phyloP scores from a whole-genome alignment of 2,888 invertebrate species.

The Vanessa cardui region DNA sequence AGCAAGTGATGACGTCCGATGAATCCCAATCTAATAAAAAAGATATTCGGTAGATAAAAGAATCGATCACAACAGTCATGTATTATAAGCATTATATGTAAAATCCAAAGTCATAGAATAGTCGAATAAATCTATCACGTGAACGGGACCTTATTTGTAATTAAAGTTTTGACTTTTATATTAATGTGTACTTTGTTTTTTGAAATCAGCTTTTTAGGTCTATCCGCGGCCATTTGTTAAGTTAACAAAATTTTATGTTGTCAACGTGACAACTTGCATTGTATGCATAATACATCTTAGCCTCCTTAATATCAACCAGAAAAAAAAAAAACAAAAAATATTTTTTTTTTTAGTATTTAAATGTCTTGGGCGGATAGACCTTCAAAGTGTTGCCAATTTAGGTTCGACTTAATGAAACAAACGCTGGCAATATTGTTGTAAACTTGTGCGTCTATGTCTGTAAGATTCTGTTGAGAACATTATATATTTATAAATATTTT shows the following conservation, averaged over 20 bases:
- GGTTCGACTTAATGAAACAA: neutral
- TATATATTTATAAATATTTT: slow-evolving; percentile 34
- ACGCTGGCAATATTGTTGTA: slow-evolving; percentile 1
- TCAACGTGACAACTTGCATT: too few species aligned
- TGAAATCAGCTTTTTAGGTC: too few species aligned
- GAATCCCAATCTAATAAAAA: too few species aligned
- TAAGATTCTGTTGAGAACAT: slow-evolving; percentile 16
- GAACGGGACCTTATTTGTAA: slow-evolving; percentile 5
- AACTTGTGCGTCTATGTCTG: neutral
- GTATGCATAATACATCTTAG: too few species aligned
- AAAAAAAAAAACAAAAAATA: too few species aligned
- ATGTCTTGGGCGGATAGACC: neutral
- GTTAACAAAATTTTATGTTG: too few species aligned
- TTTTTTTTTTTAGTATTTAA: too few species aligned
- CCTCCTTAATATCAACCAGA: too few species aligned
- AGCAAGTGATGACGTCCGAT: too few species aligned
- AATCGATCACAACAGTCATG: neutral
- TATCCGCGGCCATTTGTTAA: too few species aligned
- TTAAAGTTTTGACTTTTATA: slow-evolving; percentile 1
- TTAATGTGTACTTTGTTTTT: neutral
- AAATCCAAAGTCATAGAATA: slow-evolving; percentile 1
- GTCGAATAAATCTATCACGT: slow-evolving; percentile 8
- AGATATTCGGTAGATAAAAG: neutral
- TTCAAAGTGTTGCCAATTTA: neutral
- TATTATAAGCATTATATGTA: neutral